phyloP scores from a whole-genome alignment of 2,797 vertebrate genomes.

The Pseudochirops cupreus region DNA sequence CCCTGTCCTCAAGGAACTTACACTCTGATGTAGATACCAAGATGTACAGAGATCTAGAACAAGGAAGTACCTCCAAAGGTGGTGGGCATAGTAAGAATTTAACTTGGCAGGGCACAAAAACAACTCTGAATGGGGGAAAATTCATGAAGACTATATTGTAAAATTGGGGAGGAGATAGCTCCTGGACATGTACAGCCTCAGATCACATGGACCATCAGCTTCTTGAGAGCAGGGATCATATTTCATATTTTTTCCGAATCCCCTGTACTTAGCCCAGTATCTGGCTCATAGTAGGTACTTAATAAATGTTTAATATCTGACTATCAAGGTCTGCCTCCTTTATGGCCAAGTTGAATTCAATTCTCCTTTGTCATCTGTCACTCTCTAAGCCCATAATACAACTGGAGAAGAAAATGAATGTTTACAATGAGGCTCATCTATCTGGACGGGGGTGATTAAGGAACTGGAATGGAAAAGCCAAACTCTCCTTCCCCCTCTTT shows the following conservation, averaged over 20 bases:
- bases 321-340: neutral
- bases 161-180: neutral
- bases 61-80: neutral
- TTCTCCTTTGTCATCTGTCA: neutral
- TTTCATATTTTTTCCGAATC: neutral
- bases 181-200: neutral
- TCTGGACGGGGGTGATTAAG: neutral
- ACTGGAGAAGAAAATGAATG: neutral
- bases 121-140: neutral
- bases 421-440: neutral
- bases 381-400: neutral
- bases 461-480: neutral
- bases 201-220: neutral
- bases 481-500: neutral
- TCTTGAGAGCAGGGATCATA: neutral
- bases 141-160: neutral
- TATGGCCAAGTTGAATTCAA: neutral
- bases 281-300: neutral
- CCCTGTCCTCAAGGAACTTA: neutral
- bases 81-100: neutral
- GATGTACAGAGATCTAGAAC: neutral
- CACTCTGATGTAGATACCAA: neutral
- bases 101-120: neutral
- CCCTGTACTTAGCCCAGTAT: neutral
- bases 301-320: neutral